These are phyloP conservation scores for Apodemia mormo DNA, from an alignment of 2,888 invertebrate genomes.

Conservation along the genomic window DNA sequence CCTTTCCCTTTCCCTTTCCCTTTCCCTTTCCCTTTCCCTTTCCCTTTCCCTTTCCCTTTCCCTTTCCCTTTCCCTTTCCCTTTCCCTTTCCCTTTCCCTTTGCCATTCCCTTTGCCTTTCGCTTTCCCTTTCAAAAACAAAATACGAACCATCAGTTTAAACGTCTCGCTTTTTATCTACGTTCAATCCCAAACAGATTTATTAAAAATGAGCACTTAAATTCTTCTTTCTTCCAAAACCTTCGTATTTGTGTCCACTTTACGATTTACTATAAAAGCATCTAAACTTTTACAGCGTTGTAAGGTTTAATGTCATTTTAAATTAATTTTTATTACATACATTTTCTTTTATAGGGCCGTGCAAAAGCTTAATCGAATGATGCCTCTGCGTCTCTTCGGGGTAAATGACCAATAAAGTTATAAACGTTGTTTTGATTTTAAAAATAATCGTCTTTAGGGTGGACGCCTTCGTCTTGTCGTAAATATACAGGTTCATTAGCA, in stretches of 20 bases:
- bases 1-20: no score
- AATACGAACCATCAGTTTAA: neutral
- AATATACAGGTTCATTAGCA: no score
- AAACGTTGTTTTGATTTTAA: slow-evolving; percentile 9
- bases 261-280: slow-evolving; percentile 29
- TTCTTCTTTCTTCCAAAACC: neutral
- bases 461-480: neutral
- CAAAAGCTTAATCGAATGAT: slow-evolving; percentile 8
- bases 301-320: slow-evolving; percentile 22
- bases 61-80: no score
- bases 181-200: neutral
- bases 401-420: slow-evolving; percentile 6
- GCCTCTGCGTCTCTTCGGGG: slow-evolving; percentile 2
- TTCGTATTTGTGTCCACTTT: slow-evolving; percentile 29
- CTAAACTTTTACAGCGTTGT: slow-evolving; percentile 26
- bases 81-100: no score
- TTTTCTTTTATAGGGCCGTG: slow-evolving; percentile 10
- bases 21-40: no score
- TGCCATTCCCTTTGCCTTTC: no score
- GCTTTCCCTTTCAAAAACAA: neutral
- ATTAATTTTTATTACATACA: slow-evolving; percentile 24
- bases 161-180: neutral
- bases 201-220: slow-evolving; percentile 2
- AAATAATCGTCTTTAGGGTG: neutral
- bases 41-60: no score